These are phyloP conservation scores for Drosophila atripex DNA, from an alignment of 2,888 invertebrate species.

Conservation along the genomic window DNA sequence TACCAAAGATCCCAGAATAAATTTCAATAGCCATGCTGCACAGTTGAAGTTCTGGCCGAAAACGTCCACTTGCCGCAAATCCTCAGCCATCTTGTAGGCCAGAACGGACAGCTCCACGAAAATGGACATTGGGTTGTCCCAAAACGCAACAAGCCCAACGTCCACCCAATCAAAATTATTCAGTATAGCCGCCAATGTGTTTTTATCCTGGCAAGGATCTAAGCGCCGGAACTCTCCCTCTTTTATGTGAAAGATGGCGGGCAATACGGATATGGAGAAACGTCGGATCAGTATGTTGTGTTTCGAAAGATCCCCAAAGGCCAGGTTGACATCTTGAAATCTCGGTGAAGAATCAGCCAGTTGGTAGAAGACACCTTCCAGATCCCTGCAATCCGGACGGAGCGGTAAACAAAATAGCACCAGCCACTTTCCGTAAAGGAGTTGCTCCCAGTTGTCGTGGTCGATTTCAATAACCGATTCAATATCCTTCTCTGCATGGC, in stretches of 20 bases:
- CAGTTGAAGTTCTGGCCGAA: neutral
- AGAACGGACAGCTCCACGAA: neutral
- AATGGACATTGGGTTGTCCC: slow-evolving; percentile 18
- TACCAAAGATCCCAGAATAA: neutral
- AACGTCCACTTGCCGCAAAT: neutral
- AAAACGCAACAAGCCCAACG: neutral
- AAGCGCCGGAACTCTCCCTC: slow-evolving; percentile 17
- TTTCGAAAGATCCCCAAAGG: slow-evolving; percentile 1
- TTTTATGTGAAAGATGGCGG: slow-evolving; percentile 15
- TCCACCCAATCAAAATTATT: neutral
- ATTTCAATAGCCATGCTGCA: neutral
- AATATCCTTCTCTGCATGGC: neutral
- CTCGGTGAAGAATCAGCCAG: neutral
- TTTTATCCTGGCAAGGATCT: neutral
- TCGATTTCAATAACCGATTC: slow-evolving; percentile 1
- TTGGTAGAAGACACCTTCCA: neutral
- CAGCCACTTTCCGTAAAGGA: slow-evolving; percentile 24
- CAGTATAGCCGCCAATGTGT: slow-evolving; percentile 3
- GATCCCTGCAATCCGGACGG: neutral
- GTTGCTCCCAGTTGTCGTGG: slow-evolving; percentile 2
- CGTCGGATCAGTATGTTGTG: neutral
- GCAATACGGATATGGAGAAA: neutral
- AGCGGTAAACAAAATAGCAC: slow-evolving; percentile 1
- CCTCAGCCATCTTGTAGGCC: neutral
- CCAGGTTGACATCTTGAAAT: neutral